Base-by-base conservation (phyloP, 2,113 vertebrate species). In the Felis chaus region DNA sequence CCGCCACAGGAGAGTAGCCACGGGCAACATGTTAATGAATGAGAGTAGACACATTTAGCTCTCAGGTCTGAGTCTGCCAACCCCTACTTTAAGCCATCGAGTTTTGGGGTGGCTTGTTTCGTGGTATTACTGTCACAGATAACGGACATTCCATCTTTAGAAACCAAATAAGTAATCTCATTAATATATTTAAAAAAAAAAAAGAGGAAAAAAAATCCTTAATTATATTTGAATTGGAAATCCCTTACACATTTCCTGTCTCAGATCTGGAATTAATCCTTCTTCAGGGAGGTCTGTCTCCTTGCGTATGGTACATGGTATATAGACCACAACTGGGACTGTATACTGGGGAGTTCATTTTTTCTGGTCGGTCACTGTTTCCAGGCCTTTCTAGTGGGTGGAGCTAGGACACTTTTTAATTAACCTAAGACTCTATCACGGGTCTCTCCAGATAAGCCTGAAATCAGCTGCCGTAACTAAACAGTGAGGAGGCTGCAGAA, bases 21-120 rank as follows among this genome's bases (percentile, higher is more conserved):
- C 0, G 1, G 36, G 33, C 4, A 25, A 86, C 4, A 12, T 0
- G 11, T 15, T n/a, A 66, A 21, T 8, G 15, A 27, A 1, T 1
- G 14, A 0, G 3, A 15, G 15, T 25, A 39, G 19, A 6, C 1
- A 1, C n/a, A n/a, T 1, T 80, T 1, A 63, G 53, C 45, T 5
- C 6, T 41, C 6, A 7, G 71, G 55, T 23, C 65, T 15, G 3
- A 65, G 78, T 25, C 3, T 48, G 23, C 53, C 53, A 57, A 39
- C 7, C 48, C 18, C 2, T 66, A 21, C 41, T 41, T 19, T 82
- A 10, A 82, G 73, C 2, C 87, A 57, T 2, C 4, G 12, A n/a
- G 31, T 23, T 36, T 66, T 41, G 25, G 27, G 23, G 79, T 48
- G 18, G 11, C 74, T 45, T 39, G 7, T 39, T 48, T 57, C 0